Evolutionary conservation across 1,140 invertebrate species (phyloP), one percentile per base, ranked within the genome.

Genomic region (Phthorimaea operculella): DNA sequence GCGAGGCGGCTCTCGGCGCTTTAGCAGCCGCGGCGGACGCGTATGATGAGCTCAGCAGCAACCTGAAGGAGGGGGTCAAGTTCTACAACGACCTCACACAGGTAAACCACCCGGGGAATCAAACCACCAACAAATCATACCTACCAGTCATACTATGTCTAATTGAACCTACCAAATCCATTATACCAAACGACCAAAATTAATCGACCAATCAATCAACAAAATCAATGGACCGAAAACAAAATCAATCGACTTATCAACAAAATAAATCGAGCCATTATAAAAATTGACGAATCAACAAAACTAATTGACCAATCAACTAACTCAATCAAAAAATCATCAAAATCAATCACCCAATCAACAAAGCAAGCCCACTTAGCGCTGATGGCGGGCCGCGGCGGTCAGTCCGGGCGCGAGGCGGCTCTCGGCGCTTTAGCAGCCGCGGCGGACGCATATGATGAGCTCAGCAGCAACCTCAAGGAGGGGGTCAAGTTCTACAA

Each of bases 401-500:
- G 70, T 12, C 63, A 88, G 86, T 57, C 87, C 86, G 54, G 89
- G 87, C 88, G 96, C 18, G 96, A 98, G 71, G 86, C 88, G 12
- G 91, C 94, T 64, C 89, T 98, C 69, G 94, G 93, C 83, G 92
- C 94, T 72, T 86, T 98, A 60, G 96, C 95, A 18, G 88, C 91
- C 33, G 96, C 96, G 14, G 92, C 94, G 83, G 98, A 98, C 86
- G 92, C 92, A 59, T 99, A 93, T 84, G 92, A 92, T 66, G 96
- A 98, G 80, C 87, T 99, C 16, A 91, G 92, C 56, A 91, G 89
- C 64, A 98, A 99, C 87, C 86, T 99, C 48, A 89, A 93, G 67
- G 98, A 99, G 88, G 98, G 97, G 56, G 93, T 93, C 11, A 99
- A 99, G 87, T 99, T 99, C 87, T 99, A 99, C 86, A 99, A 98